A percentile compares a stretch with the other conserved stretches of the same genome.
These are phyloP conservation scores for Azorinus chamasolen DNA, from an alignment of 2,888 invertebrate species.

Conservation along the genomic window DNA sequence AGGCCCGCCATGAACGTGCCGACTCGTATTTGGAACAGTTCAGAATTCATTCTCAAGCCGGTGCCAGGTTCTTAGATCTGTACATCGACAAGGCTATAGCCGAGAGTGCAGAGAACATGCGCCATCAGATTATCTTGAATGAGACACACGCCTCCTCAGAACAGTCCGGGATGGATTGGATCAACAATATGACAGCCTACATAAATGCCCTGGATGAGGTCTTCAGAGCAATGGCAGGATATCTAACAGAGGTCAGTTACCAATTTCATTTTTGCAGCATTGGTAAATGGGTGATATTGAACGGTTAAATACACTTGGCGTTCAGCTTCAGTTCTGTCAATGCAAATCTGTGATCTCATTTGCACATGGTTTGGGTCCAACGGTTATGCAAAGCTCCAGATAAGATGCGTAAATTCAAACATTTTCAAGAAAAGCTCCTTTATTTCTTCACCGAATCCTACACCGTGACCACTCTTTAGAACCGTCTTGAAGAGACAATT, in stretches of 20 bases:
- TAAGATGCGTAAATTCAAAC: too few relatives aligned
- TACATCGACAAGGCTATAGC: slow-evolving; percentile 6
- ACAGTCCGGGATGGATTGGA: slow-evolving; percentile 19
- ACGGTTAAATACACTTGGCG: too few relatives aligned
- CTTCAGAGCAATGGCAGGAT: slow-evolving; percentile 18
- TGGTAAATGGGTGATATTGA: too few relatives aligned
- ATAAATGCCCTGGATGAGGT: slow-evolving; percentile 31
- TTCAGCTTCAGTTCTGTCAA: too few relatives aligned
- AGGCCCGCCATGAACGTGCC: slow-evolving; percentile 22
- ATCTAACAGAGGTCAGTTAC: slow-evolving; percentile 33
- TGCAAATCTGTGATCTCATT: too few relatives aligned
- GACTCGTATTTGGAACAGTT: slow-evolving; percentile 16
- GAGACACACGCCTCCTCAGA: slow-evolving; percentile 8
- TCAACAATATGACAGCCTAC: slow-evolving; percentile 51
- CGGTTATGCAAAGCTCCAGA: too few relatives aligned
- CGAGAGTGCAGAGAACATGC: slow-evolving; percentile 1
- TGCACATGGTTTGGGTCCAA: too few relatives aligned
- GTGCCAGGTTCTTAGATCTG: not conserved
- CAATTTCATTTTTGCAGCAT: too few relatives aligned
- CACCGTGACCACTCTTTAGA: too few relatives aligned
- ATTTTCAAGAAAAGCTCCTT: too few relatives aligned
- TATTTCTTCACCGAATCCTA: too few relatives aligned
- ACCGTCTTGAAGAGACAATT: too few relatives aligned
- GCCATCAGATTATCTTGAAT: slow-evolving; percentile 20
- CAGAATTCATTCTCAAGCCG: slow-evolving; percentile 17